These are phyloP conservation scores for Desoria tigrina DNA, from an alignment of 2,888 invertebrate species.

Conservation along the genomic window DNA sequence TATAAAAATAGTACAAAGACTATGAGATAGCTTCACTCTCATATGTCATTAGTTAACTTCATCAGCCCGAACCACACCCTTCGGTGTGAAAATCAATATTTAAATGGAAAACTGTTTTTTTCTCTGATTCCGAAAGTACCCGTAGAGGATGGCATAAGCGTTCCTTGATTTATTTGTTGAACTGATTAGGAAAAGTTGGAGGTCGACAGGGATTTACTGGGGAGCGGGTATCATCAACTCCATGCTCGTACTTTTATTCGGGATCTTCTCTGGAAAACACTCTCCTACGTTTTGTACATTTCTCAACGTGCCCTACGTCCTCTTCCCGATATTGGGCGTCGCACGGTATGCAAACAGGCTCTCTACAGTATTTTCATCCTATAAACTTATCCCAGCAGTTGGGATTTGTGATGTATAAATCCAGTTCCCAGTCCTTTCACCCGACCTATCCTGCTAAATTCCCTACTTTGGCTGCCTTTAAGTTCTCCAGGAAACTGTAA, in stretches of 20 bases:
- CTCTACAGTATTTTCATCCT: not conserved
- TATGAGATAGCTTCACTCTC: too few species aligned
- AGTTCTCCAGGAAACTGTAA: too few species aligned
- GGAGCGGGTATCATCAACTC: constrained; percentile 47
- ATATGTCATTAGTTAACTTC: too few species aligned
- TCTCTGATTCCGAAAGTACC: too few species aligned
- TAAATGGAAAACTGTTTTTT: too few species aligned
- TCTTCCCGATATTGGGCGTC: constrained; percentile 43
- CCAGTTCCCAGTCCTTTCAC: too few species aligned
- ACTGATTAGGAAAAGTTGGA: constrained; percentile 46
- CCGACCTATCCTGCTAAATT: too few species aligned
- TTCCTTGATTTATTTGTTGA: constrained; percentile 18
- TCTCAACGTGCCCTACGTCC: constrained; percentile 49
- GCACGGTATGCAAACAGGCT: constrained; percentile 39
- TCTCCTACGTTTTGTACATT: constrained; percentile 49
- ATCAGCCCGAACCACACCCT: too few species aligned
- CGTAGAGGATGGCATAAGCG: not conserved
- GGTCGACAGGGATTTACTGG: constrained; percentile 49
- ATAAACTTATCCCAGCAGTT: not conserved
- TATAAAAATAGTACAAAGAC: too few species aligned
- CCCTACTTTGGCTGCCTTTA: too few species aligned
- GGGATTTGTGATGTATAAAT: too few species aligned
- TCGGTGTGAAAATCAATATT: too few species aligned
- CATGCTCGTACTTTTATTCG: constrained; percentile 49
- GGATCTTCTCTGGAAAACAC: constrained; percentile 45